Conservation (phyloP, 2,113 vertebrate species). For the Sclerurus mexicanus region DNA sequence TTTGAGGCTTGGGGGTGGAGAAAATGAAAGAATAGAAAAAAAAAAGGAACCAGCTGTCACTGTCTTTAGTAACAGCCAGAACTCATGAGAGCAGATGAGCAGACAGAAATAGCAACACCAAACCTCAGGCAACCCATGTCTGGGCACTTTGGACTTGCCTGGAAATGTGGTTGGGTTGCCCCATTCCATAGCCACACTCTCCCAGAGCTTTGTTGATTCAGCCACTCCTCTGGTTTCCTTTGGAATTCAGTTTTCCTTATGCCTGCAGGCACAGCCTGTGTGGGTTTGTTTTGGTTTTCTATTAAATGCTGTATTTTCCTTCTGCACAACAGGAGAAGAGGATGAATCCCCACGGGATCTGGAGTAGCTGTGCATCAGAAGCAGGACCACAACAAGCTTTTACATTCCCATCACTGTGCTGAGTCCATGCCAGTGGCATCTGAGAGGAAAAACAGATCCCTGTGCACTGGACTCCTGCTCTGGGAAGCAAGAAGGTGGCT, state of each 20-base stretch:
- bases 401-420: background rate
- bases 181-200: background rate
- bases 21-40: background rate
- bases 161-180: background rate
- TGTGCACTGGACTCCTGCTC: background rate
- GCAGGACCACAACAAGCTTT: background rate
- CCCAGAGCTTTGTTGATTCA: background rate
- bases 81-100: background rate
- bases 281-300: background rate
- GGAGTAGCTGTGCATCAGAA: background rate
- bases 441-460: background rate
- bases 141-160: background rate
- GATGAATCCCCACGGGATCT: rapidly evolving
- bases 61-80: background rate
- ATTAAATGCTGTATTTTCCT: background rate
- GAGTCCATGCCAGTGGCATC: too few species aligned
- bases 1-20: background rate
- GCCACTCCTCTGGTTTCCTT: background rate
- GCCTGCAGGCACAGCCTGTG: rapidly evolving
- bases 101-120: constrained; percentile 1
- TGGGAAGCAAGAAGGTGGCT: background rate
- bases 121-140: background rate
- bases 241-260: background rate
- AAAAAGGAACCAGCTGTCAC: background rate
- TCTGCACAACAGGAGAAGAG: background rate